These are phyloP conservation scores for Fratercula arctica DNA, from an alignment of 2,797 vertebrate species.

Conservation along the genomic window DNA sequence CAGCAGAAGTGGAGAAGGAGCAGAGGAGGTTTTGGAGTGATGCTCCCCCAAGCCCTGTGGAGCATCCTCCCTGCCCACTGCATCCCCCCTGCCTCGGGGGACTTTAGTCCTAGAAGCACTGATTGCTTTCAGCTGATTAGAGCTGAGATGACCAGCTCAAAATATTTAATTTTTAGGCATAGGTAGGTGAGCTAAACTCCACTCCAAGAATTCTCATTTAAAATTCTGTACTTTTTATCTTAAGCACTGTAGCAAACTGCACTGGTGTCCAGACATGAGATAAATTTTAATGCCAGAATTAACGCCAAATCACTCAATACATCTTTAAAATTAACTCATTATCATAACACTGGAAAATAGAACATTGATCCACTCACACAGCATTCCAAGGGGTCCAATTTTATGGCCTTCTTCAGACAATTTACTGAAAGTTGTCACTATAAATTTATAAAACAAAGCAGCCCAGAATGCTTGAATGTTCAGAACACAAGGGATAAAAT, in stretches of 20 bases:
- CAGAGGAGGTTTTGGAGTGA: not conserved
- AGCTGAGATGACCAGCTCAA: not conserved
- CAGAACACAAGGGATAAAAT: not conserved
- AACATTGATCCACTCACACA: constrained; percentile 58
- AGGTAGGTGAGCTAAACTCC: not conserved
- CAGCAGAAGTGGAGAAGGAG: not conserved
- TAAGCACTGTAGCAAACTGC: constrained; percentile 14
- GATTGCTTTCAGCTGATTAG: not conserved
- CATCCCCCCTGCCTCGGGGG: accelerated
- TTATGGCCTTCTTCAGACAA: constrained; percentile 56
- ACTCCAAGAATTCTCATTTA: not conserved
- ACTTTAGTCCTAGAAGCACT: not conserved
- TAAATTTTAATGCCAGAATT: constrained; percentile 61
- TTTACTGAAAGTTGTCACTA: constrained; percentile 34
- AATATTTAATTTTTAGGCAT: not conserved
- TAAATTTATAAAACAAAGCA: constrained; percentile 38
- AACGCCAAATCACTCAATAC: constrained; percentile 55
- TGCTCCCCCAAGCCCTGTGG: accelerated
- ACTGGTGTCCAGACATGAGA: constrained; percentile 37
- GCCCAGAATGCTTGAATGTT: not conserved
- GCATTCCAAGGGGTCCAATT: constrained; percentile 32
- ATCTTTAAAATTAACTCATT: constrained; percentile 68
- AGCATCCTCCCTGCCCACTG: not conserved
- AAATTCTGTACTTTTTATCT: not conserved
- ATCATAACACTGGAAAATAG: constrained; percentile 67